Conservation (phyloP, 2,113 vertebrate genomes). For the Meriones unguiculatus region DNA sequence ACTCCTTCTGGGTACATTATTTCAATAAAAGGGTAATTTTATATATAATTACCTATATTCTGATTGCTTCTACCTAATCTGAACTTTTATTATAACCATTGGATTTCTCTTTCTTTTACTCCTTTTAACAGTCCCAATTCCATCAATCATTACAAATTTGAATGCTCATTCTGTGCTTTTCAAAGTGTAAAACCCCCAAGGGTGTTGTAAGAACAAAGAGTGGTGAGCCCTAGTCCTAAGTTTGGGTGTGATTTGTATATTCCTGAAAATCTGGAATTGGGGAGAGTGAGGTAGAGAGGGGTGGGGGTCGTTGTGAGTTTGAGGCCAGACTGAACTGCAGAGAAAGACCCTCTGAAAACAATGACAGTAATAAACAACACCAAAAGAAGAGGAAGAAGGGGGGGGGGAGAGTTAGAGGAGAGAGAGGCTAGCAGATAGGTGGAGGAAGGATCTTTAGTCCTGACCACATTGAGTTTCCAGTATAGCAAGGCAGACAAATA, state of each 20-base stretch:
- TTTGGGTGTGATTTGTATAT: neutral
- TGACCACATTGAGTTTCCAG: neutral
- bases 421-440: neutral
- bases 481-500: neutral
- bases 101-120: neutral
- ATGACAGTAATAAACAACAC: neutral
- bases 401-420: neutral
- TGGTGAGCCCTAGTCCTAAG: neutral
- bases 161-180: neutral
- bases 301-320: neutral
- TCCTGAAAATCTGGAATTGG: neutral
- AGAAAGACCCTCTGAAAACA: neutral
- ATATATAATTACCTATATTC: slow-evolving; percentile 64
- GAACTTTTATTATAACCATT: slow-evolving; percentile 20
- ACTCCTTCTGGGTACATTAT: slow-evolving; percentile 53
- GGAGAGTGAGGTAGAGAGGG: neutral
- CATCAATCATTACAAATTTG: slow-evolving; percentile 4
- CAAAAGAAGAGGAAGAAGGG: neutral
- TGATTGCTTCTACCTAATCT: neutral
- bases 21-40: slow-evolving; percentile 66
- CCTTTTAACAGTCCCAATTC: neutral
- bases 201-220: neutral
- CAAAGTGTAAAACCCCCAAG: neutral
- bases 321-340: neutral
- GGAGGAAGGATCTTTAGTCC: neutral